phyloP scores from a whole-genome alignment of 2,113 vertebrate species.

The Python bivittatus region DNA sequence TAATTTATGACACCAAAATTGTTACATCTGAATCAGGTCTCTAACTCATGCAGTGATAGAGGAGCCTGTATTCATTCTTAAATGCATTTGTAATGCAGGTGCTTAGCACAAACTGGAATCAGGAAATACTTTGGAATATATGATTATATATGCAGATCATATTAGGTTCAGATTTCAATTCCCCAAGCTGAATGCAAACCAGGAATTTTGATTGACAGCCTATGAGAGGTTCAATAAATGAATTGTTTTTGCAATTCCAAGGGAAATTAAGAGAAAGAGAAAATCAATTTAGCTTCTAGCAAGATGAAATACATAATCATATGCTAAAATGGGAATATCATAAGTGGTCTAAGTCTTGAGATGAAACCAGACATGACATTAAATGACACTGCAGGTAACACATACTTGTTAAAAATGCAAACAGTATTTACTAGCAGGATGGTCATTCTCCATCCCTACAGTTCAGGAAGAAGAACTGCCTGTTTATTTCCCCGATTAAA shows the following conservation, averaged over 20 bases:
- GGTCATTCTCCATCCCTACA: background rate
- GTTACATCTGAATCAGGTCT: background rate
- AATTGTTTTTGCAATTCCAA: background rate
- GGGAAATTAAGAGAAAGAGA: background rate
- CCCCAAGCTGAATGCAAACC: background rate
- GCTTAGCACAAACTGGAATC: background rate
- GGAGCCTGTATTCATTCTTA: background rate
- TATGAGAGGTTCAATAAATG: background rate
- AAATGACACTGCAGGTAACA: background rate
- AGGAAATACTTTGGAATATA: background rate
- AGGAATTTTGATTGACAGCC: background rate
- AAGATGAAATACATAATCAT: background rate
- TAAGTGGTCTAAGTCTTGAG: background rate
- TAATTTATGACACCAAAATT: background rate
- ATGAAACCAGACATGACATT: background rate
- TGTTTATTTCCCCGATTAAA: background rate
- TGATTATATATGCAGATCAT: background rate
- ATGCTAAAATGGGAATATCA: background rate
- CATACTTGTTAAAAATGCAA: background rate
- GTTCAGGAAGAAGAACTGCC: no score
- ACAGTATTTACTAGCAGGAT: background rate
- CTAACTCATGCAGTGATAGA: no score
- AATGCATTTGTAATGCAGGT: background rate
- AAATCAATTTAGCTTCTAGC: background rate
- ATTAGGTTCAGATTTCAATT: background rate